Evolutionary conservation across 2,113 vertebrate genomes (phyloP), one percentile per base, ranked within the genome.

Genomic region (Rhea americana): DNA sequence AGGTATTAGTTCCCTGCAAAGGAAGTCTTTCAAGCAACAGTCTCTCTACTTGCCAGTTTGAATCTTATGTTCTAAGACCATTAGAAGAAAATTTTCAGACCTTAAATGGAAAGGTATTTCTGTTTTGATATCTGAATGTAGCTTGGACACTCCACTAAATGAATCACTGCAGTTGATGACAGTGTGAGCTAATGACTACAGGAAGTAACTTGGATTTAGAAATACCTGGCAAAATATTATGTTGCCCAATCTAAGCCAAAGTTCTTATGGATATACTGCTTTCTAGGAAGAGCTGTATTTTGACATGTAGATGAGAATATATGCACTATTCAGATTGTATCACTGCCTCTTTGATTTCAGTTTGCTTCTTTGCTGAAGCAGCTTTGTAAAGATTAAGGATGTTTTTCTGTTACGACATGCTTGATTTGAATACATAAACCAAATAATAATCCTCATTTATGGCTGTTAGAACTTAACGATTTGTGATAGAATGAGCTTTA

Each of bases 1-100:
- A 98, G 99, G 98, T 99, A 62, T 96, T 99, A 84, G 98, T 99
- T 37, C 99, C 99, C 12, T 99, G 99, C 94, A 98, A 97, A 96
- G 98, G 98, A 94, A 99, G 99, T 89, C 95, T 99, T 89, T 97
- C 96, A 3, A 95, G 90, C 87, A 93, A 70, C 68, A 90, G 96
- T 37, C 97, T 96, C 89, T 96, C 98, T 5, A 65, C 98, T 35
- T 98, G 97, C 83, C 98, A 98, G 75, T 99, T 99, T 81, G 99
- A 99, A 71, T 98, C 98, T 62, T 99, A 99, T 26, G 90, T 99
- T 73, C 96, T 99, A 86, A 98, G 98, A 73, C 98, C 98, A 0
- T 85, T 66, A 48, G 99, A 98, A 73, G 98, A 98, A 45, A 98
- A 97, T 9, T 99, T 98, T 95, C 97, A 97, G 90, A 99, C 99